Conservation (phyloP, 1,140 invertebrate species). For the Spodoptera litura region DNA sequence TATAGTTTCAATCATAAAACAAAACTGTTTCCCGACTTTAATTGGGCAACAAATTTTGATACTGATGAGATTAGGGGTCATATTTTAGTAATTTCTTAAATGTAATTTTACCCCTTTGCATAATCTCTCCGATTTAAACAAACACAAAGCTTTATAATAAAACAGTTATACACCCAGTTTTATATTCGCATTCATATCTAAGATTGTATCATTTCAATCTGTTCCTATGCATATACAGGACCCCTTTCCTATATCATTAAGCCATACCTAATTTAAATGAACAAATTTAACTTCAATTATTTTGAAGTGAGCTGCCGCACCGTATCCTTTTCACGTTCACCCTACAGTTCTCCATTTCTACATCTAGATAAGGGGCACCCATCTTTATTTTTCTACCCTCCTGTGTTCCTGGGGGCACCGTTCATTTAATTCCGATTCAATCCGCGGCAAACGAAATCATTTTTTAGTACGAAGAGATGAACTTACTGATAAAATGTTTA, state of each 20-base stretch:
- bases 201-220: constrained; percentile 44
- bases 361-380: constrained; percentile 82
- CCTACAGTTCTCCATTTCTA: constrained; percentile 79
- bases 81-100: no score
- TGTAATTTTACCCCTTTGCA: neutral
- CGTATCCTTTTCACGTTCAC: constrained; percentile 80
- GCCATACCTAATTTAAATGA: constrained; percentile 74
- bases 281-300: constrained; percentile 85
- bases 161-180: constrained; percentile 17
- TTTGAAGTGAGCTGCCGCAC: constrained; percentile 78
- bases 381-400: constrained; percentile 74
- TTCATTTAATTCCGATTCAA: constrained; percentile 82
- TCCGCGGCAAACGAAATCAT: constrained; percentile 78
- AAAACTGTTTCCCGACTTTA: no score
- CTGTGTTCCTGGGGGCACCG: constrained; percentile 59
- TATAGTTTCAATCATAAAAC: neutral
- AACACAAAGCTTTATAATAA: constrained; percentile 16
- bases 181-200: constrained; percentile 37
- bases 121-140: neutral
- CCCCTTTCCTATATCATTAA: constrained; percentile 58
- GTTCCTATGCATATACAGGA: constrained; percentile 40
- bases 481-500: constrained; percentile 71
- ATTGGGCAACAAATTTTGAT: no score
- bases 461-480: constrained; percentile 70
- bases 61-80: no score